Conservation (phyloP, 2,113 vertebrate genomes). For the Indicator maculatus region DNA sequence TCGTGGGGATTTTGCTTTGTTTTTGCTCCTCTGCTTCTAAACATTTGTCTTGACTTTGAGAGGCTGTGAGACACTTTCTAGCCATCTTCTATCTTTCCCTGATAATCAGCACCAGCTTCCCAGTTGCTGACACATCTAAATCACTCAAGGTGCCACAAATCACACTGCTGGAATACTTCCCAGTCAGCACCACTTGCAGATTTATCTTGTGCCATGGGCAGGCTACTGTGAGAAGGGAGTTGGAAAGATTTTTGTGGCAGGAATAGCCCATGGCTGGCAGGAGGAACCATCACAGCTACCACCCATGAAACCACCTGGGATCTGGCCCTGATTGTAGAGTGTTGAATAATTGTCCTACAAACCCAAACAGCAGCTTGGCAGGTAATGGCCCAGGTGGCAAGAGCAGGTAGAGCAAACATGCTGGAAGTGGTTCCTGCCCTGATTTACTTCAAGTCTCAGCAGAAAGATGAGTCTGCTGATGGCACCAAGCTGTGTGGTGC, state of each 20-base stretch:
- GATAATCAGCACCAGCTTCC: not conserved
- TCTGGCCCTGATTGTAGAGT: not conserved
- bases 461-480: not conserved
- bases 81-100: not conserved
- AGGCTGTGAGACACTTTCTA: not conserved
- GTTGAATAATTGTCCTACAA: not conserved
- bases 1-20: not conserved
- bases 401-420: not conserved
- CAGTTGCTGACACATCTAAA: not conserved
- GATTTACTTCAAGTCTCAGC: not conserved
- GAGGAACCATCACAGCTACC: accelerated
- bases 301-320: not conserved
- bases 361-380: accelerated
- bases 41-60: not conserved
- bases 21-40: not conserved
- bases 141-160: not conserved
- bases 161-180: not conserved
- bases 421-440: not conserved
- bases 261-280: not conserved
- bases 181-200: not conserved
- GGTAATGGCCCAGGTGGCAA: not conserved
- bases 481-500: too few relatives aligned
- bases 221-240: not conserved
- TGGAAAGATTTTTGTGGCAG: not conserved
- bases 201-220: not conserved